Percentiles rank a stretch among this genome's conserved stretches.
phyloP scores from a whole-genome alignment of 2,888 invertebrate genomes.

The Theodoxus fluviatilis region DNA sequence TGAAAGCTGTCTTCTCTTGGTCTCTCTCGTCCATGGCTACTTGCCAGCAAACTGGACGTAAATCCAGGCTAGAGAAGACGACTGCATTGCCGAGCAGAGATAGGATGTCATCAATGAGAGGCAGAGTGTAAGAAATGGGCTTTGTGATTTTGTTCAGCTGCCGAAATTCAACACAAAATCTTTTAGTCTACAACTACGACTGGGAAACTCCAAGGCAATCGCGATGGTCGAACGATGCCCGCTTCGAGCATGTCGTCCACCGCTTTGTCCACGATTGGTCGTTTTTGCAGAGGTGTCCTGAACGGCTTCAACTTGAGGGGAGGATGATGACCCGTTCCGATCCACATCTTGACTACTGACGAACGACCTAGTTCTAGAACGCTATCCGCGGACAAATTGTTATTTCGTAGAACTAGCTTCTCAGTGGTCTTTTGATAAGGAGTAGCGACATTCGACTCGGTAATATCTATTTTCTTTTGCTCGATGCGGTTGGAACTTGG shows the following conservation, averaged over 20 bases:
- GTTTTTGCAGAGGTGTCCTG: conserved; percentile 29
- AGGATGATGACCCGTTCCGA: too few species aligned
- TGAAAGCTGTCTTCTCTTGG: conserved; percentile 21
- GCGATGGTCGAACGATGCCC: conserved; percentile 30
- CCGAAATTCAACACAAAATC: conserved; percentile 23
- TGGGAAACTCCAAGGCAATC: conserved; percentile 27
- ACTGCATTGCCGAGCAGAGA: background rate
- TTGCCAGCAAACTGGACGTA: conserved; percentile 23
- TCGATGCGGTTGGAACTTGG: background rate
- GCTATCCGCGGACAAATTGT: background rate
- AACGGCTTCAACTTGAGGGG: conserved; percentile 32
- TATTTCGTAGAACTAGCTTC: background rate
- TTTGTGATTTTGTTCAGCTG: conserved; percentile 6
- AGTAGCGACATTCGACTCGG: background rate
- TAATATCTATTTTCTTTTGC: background rate
- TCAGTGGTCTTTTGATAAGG: background rate
- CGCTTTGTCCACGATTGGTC: conserved; percentile 31
- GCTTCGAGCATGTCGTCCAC: conserved; percentile 32
- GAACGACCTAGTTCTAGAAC: background rate
- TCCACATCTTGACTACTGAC: background rate
- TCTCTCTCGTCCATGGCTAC: conserved; percentile 20
- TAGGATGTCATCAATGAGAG: conserved; percentile 16
- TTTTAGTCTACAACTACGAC: conserved; percentile 30
- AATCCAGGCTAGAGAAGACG: conserved; percentile 15
- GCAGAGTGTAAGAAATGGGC: background rate